A percentile compares a stretch with the other conserved stretches of the same genome.
These are phyloP conservation scores for Gracilinanus agilis DNA, from an alignment of 2,113 vertebrate species.

Conservation along the genomic window DNA sequence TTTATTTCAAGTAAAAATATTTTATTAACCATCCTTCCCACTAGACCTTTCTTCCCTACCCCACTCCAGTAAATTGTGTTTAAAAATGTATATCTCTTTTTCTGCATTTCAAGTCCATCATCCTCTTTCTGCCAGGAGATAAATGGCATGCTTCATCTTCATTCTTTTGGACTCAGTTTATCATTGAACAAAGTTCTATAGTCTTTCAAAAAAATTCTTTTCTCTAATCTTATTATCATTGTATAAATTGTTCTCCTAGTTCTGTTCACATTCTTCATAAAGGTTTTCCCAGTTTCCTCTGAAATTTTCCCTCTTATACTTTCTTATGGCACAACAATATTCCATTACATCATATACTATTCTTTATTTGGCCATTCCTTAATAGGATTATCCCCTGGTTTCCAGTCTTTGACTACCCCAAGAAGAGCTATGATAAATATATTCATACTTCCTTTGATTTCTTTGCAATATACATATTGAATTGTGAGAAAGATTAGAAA, in stretches of 20 bases:
- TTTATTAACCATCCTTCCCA: background rate
- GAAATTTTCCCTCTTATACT: background rate
- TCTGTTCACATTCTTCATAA: background rate
- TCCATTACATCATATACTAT: too few species aligned
- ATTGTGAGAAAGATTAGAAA: slow-evolving; percentile 38
- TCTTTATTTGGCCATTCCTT: background rate
- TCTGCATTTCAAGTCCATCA: background rate
- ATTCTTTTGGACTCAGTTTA: background rate
- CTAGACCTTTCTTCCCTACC: background rate
- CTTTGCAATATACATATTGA: background rate
- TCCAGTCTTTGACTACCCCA: background rate
- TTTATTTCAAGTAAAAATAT: background rate
- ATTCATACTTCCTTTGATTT: background rate
- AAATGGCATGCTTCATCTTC: background rate
- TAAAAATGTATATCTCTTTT: background rate
- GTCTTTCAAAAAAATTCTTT: background rate
- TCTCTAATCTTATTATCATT: background rate
- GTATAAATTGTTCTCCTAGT: background rate
- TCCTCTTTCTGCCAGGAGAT: background rate
- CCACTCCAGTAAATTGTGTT: background rate
- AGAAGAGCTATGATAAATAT: background rate
- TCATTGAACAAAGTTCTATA: background rate
- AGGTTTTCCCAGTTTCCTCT: background rate
- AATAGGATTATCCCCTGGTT: background rate
- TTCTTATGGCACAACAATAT: background rate